Conservation (phyloP, 92 coral and sea anemone species). For the Epizoanthus rinbou region DNA sequence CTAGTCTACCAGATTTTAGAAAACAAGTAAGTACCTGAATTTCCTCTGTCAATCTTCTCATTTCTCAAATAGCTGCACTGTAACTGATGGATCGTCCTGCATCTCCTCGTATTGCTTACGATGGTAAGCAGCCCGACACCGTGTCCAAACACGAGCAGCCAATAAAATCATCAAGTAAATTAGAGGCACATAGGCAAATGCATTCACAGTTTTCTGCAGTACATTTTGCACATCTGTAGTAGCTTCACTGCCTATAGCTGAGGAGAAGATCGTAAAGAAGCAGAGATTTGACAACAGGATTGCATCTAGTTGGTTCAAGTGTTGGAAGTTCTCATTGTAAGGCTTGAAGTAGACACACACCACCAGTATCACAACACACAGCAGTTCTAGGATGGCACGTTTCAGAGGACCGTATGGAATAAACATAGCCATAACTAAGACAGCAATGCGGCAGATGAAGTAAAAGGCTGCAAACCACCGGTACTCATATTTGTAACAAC, state of each 20-base stretch:
- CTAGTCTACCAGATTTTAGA: no score
- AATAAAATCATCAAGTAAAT: slow-evolving; percentile 56
- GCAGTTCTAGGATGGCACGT: slow-evolving; percentile 70
- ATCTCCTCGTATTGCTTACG: no score
- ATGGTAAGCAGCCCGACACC: no score
- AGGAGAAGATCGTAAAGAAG: slow-evolving; percentile 61
- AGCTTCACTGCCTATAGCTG: slow-evolving; percentile 37
- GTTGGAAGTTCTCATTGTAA: slow-evolving; percentile 58
- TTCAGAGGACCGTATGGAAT: slow-evolving; percentile 71
- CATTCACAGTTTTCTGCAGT: slow-evolving; percentile 47
- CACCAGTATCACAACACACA: slow-evolving; percentile 59
- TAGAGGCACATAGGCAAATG: slow-evolving; percentile 76
- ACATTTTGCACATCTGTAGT: slow-evolving; percentile 30
- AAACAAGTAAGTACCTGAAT: no score
- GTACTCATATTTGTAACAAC: slow-evolving; percentile 61
- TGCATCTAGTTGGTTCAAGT: slow-evolving; percentile 82
- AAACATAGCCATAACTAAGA: slow-evolving; percentile 61
- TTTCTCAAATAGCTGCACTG: no score
- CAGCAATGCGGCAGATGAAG: slow-evolving; percentile 73
- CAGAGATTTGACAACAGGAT: slow-evolving; percentile 69
- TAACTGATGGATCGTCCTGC: no score
- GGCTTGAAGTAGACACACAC: slow-evolving; percentile 73
- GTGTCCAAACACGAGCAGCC: not conserved
- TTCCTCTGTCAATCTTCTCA: no score
- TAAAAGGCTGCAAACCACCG: slow-evolving; percentile 93